Percentiles rank a stretch among this genome's conserved stretches.
phyloP scores from a whole-genome alignment of 2,113 vertebrate genomes.

The Prionailurus viverrinus region DNA sequence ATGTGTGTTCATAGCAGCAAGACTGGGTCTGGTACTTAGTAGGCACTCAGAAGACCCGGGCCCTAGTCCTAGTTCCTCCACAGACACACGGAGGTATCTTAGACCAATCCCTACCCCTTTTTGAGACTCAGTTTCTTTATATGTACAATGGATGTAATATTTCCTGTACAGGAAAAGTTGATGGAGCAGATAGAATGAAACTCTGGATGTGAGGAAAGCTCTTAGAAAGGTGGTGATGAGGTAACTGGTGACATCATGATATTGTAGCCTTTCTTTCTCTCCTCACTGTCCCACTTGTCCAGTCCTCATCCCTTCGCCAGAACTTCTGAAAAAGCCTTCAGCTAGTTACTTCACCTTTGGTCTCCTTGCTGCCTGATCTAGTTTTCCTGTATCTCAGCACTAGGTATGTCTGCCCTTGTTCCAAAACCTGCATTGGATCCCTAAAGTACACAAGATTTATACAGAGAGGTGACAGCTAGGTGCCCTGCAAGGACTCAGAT shows the following conservation, averaged over 20 bases:
- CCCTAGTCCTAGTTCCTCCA: not conserved
- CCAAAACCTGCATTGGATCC: not conserved
- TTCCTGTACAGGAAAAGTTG: not conserved
- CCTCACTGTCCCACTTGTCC: not conserved
- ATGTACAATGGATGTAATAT: not conserved
- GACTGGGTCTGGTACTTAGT: not conserved
- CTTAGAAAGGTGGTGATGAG: not conserved
- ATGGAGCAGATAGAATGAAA: not conserved
- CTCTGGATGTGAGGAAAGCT: not conserved
- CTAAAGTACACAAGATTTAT: not conserved
- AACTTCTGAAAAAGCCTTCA: not conserved
- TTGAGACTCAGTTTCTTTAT: constrained; percentile 11
- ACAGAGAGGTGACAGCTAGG: not conserved
- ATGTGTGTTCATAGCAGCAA: constrained; percentile 12
- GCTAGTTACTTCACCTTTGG: not conserved
- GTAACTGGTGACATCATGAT: not conserved
- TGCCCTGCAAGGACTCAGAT: not conserved
- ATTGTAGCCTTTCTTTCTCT: not conserved
- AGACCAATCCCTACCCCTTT: not conserved
- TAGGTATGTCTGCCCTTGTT: not conserved
- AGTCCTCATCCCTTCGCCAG: not conserved
- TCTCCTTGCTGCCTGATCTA: not conserved
- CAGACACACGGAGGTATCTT: not conserved
- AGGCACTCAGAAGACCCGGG: not conserved
- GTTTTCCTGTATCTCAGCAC: not conserved